Conservation (phyloP, 2,888 invertebrate genomes). For the Drosophila cognata region DNA sequence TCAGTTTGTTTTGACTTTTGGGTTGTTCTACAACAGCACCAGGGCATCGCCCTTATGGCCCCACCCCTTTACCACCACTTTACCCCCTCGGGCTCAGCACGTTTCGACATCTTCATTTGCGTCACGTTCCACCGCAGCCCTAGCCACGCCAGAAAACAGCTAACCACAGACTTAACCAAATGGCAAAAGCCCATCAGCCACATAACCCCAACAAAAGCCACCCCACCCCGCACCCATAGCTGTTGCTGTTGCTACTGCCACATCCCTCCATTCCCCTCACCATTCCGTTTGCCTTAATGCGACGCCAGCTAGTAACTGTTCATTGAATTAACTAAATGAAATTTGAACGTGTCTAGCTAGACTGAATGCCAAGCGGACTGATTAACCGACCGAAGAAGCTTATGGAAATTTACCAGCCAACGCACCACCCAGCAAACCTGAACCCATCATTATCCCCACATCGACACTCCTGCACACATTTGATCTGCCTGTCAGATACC, state of each 20-base stretch:
- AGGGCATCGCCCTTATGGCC: background rate
- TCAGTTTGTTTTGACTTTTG: conserved; percentile 35
- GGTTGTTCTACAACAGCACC: conserved; percentile 18
- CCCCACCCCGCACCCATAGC: background rate
- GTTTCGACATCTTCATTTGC: conserved; percentile 57
- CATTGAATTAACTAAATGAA: conserved; percentile 75
- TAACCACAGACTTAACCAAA: conserved; percentile 38
- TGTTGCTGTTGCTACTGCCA: background rate
- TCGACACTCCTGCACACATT: background rate
- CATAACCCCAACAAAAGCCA: conserved; percentile 17
- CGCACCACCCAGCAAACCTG: background rate
- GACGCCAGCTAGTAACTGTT: conserved; percentile 36
- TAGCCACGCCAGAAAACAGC: conserved; percentile 41
- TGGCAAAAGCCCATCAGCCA: conserved; percentile 7
- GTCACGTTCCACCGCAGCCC: conserved; percentile 55
- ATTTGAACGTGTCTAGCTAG: conserved; percentile 69
- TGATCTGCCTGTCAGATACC: background rate
- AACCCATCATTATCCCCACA: background rate
- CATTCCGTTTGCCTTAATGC: background rate
- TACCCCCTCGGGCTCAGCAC: conserved; percentile 26
- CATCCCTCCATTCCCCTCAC: background rate
- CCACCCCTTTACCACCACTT: background rate
- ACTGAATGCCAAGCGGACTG: conserved; percentile 44
- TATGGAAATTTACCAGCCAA: background rate
- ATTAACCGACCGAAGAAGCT: conserved; percentile 52